Evolutionary conservation across 2,113 vertebrate species (phyloP), one percentile per base, ranked within the genome.

Genomic region (Poicephalus gulielmi): DNA sequence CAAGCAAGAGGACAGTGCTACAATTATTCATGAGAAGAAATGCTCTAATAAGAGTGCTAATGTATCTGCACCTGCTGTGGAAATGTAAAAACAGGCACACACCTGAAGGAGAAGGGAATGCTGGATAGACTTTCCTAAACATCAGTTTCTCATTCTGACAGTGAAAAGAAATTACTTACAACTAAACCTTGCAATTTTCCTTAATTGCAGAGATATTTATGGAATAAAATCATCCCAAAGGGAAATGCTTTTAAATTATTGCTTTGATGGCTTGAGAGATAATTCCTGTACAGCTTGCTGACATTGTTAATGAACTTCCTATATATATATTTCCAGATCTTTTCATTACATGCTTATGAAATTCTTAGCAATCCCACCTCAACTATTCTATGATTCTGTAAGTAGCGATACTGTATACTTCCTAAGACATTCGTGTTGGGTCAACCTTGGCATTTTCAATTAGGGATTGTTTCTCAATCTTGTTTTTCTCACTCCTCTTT

Each of bases 361-460:
- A 75, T 35, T 91, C 2, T 2, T 62, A n/a, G 20, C 9, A 14
- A 60, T 50, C 13, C 6, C 59, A 53, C 30, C 16, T 52, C 24
- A 78, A 55, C 30, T 55, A 20, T 55, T 20, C 30, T 55, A 55
- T 55, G 31, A 55, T 55, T 55, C 53, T 55, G 8, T 55, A 33
- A 70, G 50, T 11, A 52, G 3, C 23, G 33, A 24, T 19, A 22
- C 5, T 35, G 28, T 20, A 39, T 12, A 62, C 19, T 57, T 74
- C 11, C 1, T 43, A 31, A 60, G 60, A 80, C 31, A 27, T 37
- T 67, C 0, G 0, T 55, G 24, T 19, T 33, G 22, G 3, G 13
- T 44, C 70, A 50, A 63, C 13, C 7, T 80, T 71, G 39, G 28
- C 4, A 0, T 67, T 68, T 59, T 59, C n/a, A 59, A 73, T 11